Evolutionary conservation across 1,140 invertebrate species (phyloP).

Genomic region (Mesaphorura yosii): DNA sequence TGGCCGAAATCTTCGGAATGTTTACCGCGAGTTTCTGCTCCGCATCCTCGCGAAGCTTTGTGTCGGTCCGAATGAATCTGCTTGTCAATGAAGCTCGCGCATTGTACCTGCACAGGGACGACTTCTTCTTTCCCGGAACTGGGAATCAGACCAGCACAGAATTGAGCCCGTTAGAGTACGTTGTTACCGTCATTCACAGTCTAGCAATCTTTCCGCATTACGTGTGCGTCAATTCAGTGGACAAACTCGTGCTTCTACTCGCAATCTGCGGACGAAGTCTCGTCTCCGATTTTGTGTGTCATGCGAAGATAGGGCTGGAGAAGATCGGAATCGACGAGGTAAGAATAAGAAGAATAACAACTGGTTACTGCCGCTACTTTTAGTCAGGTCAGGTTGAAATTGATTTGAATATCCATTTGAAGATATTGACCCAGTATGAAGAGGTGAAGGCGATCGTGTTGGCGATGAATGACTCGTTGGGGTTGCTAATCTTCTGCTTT

Average conservation of each 20-base stretch:
- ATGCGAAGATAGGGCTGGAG: too few species aligned
- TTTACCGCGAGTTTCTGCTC: too few species aligned
- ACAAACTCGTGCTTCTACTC: neutral
- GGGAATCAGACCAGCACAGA: neutral
- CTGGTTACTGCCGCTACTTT: too few species aligned
- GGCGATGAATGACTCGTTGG: neutral
- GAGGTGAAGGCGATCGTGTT: neutral
- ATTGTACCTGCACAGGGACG: neutral
- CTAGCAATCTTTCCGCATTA: neutral
- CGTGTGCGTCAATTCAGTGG: neutral
- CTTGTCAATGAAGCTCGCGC: neutral
- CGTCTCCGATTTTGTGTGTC: neutral
- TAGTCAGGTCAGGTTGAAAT: too few species aligned
- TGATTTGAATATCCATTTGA: too few species aligned
- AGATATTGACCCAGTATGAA: neutral
- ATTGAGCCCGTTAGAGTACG: neutral
- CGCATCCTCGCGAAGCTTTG: neutral
- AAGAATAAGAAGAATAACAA: too few species aligned
- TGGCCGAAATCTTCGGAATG: neutral
- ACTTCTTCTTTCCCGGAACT: neutral
- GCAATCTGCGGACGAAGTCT: neutral
- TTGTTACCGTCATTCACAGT: neutral
- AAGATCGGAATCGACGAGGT: too few species aligned
- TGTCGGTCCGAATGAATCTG: neutral
- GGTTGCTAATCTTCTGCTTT: neutral